phyloP scores from a whole-genome alignment of 2,113 vertebrate species.

The Oxyruncus cristatus region DNA sequence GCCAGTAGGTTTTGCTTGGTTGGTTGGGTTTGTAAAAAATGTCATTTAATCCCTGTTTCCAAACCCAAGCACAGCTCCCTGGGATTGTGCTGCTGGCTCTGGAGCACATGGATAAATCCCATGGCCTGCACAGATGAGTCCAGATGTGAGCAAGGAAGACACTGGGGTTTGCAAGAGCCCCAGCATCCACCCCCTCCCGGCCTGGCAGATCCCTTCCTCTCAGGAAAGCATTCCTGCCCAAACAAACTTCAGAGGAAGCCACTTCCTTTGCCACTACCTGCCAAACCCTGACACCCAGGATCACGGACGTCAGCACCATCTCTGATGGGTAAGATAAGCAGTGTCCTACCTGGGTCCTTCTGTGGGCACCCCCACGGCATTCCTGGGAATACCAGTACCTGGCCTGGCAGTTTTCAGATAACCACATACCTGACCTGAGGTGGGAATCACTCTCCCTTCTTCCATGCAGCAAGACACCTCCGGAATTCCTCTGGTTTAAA shows the following conservation, averaged over 20 bases:
- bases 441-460: not conserved
- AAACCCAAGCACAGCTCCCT: not conserved
- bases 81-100: not conserved
- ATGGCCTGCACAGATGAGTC: rapidly evolving
- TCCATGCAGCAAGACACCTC: rapidly evolving
- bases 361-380: rapidly evolving
- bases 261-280: not conserved
- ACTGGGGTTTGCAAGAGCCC: not conserved
- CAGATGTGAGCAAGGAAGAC: rapidly evolving
- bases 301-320: not conserved
- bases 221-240: not conserved
- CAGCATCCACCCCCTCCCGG: not conserved
- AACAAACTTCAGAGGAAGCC: not conserved
- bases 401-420: not conserved
- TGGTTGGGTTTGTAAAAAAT: not conserved
- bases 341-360: not conserved
- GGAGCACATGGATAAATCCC: rapidly evolving
- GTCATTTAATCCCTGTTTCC: not conserved
- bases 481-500: not conserved
- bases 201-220: not conserved
- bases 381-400: not conserved
- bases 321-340: not conserved
- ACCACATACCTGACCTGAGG: not conserved
- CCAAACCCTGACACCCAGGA: not conserved
- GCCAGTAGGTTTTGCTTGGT: not conserved